Evolutionary conservation across 92 coral and sea anemone genomes (phyloP), one percentile per base, ranked within the genome.

Genomic region (Siderastrea radians): DNA sequence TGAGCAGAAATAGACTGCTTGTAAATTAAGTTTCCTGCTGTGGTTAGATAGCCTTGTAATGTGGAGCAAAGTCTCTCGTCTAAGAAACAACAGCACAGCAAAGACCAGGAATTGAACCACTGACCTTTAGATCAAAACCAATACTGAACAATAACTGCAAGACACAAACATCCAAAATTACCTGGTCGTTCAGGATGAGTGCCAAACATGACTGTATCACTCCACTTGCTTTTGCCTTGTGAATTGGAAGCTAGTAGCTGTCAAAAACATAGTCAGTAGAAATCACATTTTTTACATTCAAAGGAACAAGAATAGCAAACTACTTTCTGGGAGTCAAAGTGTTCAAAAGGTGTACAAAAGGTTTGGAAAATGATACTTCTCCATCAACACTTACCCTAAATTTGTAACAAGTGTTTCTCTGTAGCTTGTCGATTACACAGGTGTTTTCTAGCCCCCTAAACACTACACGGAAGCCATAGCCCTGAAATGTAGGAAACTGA

Each of bases 181-280:
- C 99, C 99, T 88, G 99, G 99, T 77, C 84, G 83, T 72, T 97
- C 96, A 38, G 98, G 98, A 57, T 75, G 86, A 1, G 99, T 97
- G 51, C 93, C 89, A 75, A 95, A 94, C 72, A 91, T 77, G 10
- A 91, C 94, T 53, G 75, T 70, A 64, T 97, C 96, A 90, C 99
- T 97, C 98, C 97, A 97, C 67, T 92, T 95, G 91, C 99, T 94
- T 68, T 87, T 83, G 9, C 99, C 99, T 72, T 93, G 94, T 17
- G 78, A 65, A 74, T 95, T 97, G 64, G 86, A 86, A 51, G 99
- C 99, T 59, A 93, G 89, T 16, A 97, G 87, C 99, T 97, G 72
- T 49, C 80, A 60, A 15, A 79, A 58, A 49, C 5, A 14, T 26
- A 15, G 44, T 16, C 69, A 65, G 49, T 43, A 57, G 4, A 45